Evolutionary conservation across 2,888 invertebrate genomes (phyloP), one percentile per base, ranked within the genome.

Genomic region (Pammene aurita): DNA sequence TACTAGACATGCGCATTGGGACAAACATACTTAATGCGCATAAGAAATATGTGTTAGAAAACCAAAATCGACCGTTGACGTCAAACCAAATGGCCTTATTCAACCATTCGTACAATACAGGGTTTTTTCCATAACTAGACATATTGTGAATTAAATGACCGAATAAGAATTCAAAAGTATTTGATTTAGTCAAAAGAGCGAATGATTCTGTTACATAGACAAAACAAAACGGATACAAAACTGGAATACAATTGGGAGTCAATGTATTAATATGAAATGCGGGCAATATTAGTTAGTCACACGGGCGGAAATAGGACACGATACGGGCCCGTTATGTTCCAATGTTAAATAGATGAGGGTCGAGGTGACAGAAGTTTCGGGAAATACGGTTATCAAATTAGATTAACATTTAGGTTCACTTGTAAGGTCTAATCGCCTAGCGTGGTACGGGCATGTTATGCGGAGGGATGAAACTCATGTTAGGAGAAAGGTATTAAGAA

Each of bases 251-350:
- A 58, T 58, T 16, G 50, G 35, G n/a, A 58, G 46, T 54, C 52
- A 68, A 62, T 70, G 68, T 66, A 73, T 74, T 65, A 71, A 70
- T 57, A 48, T 38, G 52, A 54, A 63, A 71, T 69, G 65, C 61
- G 68, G 54, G 69, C 63, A 58, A 72, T 66, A 62, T 71, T 55
- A 68, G 66, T 60, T 26, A 72, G 71, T 67, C 71, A 71, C 63
- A 57, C 58, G 71, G 35, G 9, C 55, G 34, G 18, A 69, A 69
- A 65, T 69, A 48, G 65, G 54, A 55, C 64, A 69, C 54, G 63
- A 74, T 74, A 61, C 67, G 72, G 74, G 73, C 38, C 73, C 72
- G 71, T 73, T 73, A 72, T 61, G 35, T 48, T 35, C 48, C 38
- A 57, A 67, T 69, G 34, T 69, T 34, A 60, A 65, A 60, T 54